Percentiles rank a stretch among this genome's conserved stretches.
Evolutionary conservation across 2,888 invertebrate genomes (phyloP).

Genomic region (Sesia apiformis): DNA sequence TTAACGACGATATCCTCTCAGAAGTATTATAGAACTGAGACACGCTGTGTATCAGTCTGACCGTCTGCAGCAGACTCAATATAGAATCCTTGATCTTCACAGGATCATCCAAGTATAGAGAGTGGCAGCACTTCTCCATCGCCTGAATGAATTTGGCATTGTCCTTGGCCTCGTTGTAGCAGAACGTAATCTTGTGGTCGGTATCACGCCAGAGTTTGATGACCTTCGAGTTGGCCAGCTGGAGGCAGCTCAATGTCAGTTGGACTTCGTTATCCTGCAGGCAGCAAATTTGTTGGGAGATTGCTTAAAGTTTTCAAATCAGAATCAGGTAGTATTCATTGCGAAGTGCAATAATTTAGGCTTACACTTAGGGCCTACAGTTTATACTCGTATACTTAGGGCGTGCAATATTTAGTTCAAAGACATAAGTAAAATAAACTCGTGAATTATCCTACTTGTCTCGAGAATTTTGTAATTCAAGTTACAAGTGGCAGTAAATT

Average conservation of each 20-base stretch:
- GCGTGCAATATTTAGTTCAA: no score
- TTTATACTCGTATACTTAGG: no score
- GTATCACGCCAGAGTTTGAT: slow-evolving; percentile 88
- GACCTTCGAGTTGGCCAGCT: slow-evolving; percentile 84
- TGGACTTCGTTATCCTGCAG: slow-evolving; percentile 81
- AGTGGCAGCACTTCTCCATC: slow-evolving; percentile 95
- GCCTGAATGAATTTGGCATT: slow-evolving; percentile 94
- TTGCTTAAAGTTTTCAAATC: no score
- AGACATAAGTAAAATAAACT: no score
- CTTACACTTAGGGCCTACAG: no score
- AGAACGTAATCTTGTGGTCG: slow-evolving; percentile 93
- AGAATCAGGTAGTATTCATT: no score
- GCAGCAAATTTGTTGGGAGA: not conserved
- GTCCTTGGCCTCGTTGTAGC: slow-evolving; percentile 96
- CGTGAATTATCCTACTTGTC: no score
- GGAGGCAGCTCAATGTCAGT: slow-evolving; percentile 83
- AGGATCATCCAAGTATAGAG: slow-evolving; percentile 93
- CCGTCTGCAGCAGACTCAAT: slow-evolving; percentile 91
- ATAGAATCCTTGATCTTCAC: slow-evolving; percentile 94
- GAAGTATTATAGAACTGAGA: slow-evolving; percentile 98
- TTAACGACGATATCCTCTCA: slow-evolving; percentile 94
- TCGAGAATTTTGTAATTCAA: no score
- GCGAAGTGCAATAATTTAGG: no score
- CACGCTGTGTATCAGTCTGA: slow-evolving; percentile 93
- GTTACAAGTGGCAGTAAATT: no score